Conservation (phyloP, 1,140 invertebrate genomes). For the Apis laboriosa region DNA sequence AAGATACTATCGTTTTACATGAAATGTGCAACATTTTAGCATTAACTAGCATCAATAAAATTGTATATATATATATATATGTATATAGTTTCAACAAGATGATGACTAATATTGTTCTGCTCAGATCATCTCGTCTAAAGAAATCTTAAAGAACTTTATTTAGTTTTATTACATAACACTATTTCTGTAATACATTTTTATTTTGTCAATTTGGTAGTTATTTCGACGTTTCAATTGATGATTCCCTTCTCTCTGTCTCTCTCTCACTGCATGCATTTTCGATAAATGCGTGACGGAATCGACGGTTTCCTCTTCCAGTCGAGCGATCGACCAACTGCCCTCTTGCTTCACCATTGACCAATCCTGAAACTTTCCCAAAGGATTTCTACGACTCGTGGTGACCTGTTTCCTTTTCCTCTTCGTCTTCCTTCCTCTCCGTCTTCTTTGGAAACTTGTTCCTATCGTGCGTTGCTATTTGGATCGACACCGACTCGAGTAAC, state of each 20-base stretch:
- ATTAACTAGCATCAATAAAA: no score
- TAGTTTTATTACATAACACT: neutral
- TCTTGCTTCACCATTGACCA: slow-evolving; percentile 61
- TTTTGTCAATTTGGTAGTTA: neutral
- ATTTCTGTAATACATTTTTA: no score
- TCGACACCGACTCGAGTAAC: neutral
- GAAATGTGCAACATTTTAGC: no score
- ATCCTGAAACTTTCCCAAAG: slow-evolving; percentile 58
- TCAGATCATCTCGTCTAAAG: no score
- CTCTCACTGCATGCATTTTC: slow-evolving; percentile 7
- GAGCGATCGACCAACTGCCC: slow-evolving; percentile 63
- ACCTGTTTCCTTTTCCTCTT: slow-evolving; percentile 18
- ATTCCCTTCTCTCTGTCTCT: neutral
- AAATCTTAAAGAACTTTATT: no score
- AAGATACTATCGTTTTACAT: no score
- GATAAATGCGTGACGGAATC: slow-evolving; percentile 49
- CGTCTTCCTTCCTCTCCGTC: slow-evolving; percentile 16
- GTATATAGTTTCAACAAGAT: no score
- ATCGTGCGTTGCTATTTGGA: neutral
- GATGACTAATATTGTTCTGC: no score
- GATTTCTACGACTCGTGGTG: slow-evolving; percentile 32
- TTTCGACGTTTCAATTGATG: neutral
- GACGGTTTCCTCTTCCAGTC: slow-evolving; percentile 60
- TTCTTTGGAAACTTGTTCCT: neutral
- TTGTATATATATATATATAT: no score